Percentiles rank a stretch among this genome's conserved stretches.
phyloP scores from a whole-genome alignment of 2,888 invertebrate species.

The Stenchaetothrips biformis region DNA sequence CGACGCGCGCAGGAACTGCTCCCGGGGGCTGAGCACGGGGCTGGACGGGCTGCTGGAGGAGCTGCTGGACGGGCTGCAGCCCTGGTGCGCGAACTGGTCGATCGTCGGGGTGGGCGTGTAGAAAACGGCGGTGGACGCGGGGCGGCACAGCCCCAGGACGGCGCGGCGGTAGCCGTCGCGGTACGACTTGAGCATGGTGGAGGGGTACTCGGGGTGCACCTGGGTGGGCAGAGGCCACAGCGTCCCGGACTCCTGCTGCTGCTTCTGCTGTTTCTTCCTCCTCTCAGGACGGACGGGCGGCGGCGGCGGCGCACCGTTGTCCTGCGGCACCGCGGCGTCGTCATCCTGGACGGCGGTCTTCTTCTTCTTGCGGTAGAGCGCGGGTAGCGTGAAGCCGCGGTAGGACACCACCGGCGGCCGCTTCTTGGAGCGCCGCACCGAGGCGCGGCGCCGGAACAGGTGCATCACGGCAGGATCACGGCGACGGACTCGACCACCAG shows the following conservation, averaged over 20 bases:
- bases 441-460: constrained; percentile 10
- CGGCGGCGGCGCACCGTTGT: neutral
- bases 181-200: constrained; percentile 20
- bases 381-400: constrained; percentile 15
- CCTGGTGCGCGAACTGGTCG: neutral
- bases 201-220: constrained; percentile 15
- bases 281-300: neutral
- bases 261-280: neutral
- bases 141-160: neutral
- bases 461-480: neutral
- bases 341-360: neutral
- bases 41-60: no score
- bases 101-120: neutral
- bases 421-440: constrained; percentile 14
- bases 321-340: neutral
- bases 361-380: neutral
- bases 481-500: neutral
- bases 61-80: neutral
- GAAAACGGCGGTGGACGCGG: neutral
- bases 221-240: constrained; percentile 14
- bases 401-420: neutral
- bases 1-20: neutral
- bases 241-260: neutral
- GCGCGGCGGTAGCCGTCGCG: neutral
- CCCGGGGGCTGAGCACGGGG: neutral